Percentiles rank a stretch among this genome's conserved stretches.
Conservation (phyloP, 2,797 vertebrate species). For the Melanotaenia maccullochi region DNA sequence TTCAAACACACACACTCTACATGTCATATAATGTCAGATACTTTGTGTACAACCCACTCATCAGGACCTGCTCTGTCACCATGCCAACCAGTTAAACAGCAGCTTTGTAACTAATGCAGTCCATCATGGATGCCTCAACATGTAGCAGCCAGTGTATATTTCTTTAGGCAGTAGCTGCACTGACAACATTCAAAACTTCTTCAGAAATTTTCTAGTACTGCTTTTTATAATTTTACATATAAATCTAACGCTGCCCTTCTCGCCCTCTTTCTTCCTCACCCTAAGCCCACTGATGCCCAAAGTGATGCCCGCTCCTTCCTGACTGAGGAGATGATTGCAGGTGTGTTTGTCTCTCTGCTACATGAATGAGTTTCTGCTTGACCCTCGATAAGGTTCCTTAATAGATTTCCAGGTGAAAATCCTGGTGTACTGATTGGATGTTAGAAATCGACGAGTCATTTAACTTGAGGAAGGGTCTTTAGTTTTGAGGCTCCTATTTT, state of each 20-base stretch:
- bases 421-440: background rate
- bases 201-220: background rate
- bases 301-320: constrained; percentile 95
- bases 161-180: too few species aligned
- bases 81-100: too few species aligned
- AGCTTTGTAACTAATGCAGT: too few species aligned
- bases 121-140: too few species aligned
- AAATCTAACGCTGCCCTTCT: background rate
- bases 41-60: too few species aligned
- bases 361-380: background rate
- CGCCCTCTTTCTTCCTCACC: background rate
- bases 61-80: too few species aligned
- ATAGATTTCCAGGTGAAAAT: background rate
- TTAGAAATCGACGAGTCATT: background rate
- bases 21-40: too few species aligned
- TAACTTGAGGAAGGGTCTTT: too few species aligned
- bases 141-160: too few species aligned
- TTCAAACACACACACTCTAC: too few species aligned
- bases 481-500: background rate
- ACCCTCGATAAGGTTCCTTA: background rate
- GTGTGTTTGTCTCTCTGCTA: constrained; percentile 72
- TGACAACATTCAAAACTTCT: too few species aligned
- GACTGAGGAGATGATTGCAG: constrained; percentile 96
- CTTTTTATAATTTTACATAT: background rate
- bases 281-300: constrained; percentile 94